Evolutionary conservation across 64 coral and sea anemone genomes (phyloP).

Genomic region (Porites lutea): DNA sequence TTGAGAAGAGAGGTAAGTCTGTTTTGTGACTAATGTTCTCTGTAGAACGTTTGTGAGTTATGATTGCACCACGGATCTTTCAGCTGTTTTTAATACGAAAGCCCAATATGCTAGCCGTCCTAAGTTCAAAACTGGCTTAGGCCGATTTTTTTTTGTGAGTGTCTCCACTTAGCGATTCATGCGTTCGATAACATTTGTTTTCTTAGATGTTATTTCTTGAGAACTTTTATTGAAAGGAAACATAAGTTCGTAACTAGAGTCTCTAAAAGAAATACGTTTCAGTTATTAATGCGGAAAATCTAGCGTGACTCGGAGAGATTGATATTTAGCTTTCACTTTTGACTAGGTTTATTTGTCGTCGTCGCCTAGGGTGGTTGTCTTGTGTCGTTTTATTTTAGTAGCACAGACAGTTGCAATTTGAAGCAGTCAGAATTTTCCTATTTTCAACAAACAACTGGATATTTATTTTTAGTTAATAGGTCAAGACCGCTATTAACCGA

Average conservation of each 20-base stretch:
- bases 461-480: neutral
- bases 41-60: too few species aligned
- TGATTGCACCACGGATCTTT: too few species aligned
- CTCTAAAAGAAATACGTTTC: neutral
- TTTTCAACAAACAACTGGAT: neutral
- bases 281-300: neutral
- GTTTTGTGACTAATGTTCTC: too few species aligned
- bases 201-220: neutral
- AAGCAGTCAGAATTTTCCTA: neutral
- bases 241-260: constrained; percentile 18
- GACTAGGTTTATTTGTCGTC: neutral
- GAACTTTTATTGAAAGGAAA: constrained; percentile 3
- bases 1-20: neutral
- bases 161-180: neutral
- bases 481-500: neutral
- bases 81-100: too few species aligned
- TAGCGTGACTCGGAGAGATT: neutral
- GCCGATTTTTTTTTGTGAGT: too few species aligned
- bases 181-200: neutral
- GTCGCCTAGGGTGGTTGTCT: neutral
- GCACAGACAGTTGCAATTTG: neutral
- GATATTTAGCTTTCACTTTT: neutral
- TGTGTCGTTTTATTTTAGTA: neutral
- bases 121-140: too few species aligned
- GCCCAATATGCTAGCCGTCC: too few species aligned